Base-by-base conservation (phyloP, 2,888 invertebrate species). In the Eupithecia vulgata region DNA sequence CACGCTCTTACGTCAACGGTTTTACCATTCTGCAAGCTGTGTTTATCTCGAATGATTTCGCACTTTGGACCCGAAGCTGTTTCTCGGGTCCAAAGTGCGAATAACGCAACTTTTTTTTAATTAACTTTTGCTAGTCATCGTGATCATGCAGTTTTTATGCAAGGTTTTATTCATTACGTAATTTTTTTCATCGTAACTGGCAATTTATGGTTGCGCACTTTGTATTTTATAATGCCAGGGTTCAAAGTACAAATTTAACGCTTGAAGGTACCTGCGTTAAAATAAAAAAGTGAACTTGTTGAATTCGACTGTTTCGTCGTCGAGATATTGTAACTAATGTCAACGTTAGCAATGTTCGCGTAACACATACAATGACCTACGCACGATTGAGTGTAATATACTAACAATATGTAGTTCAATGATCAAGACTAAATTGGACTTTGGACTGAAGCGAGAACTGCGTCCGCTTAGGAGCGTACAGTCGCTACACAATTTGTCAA, bases 1-100 rank as follows among this genome's bases (percentile, higher is more conserved):
- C n/a, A 13, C 21, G 57, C 25, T 57, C 57, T 71, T 71, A 74
- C 74, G 40, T 71, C 68, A 71, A 10, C 35, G 65, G 70, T 67
- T 70, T 70, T 59, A 61, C 67, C 62, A 66, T 68, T 70, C 13
- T 67, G 62, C 48, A 62, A 57, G 57, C 30, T 70, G 25, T 70
- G 25, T 59, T 48, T 67, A 45, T 66, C 25, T 57, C 17, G 34
- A 59, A 71, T 72, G 70, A 71, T 68, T 57, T 42, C 59, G 79
- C 57, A 82, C 82, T 83, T 82, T 82, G 80, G 70, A 81, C 81
- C 71, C 68, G 75, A 75, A 77, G 70, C 71, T 71, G 77, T 78
- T 76, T 72, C 48, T 68, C 1, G 15, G 65, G 77, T 80, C 68
- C 80, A 79, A 85, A 84, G 85, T 83, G 76, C 80, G 12, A 30